Evolutionary conservation across 1,140 invertebrate genomes (phyloP).

Genomic region (Stegodyphus dumicola): DNA sequence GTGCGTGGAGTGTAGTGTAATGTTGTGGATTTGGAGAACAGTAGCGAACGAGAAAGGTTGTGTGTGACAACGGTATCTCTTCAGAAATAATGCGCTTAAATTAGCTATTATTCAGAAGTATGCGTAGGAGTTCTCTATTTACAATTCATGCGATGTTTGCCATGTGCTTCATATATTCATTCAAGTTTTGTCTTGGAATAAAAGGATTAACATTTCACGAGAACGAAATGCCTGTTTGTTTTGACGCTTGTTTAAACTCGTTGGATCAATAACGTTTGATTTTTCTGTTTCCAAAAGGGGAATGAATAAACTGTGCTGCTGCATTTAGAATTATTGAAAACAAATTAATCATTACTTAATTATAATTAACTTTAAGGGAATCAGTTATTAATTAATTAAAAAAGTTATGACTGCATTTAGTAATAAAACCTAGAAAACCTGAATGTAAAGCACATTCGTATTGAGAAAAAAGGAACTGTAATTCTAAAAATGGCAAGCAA

Average conservation of each 20-base stretch:
- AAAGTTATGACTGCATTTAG: neutral
- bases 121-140: neutral
- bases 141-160: neutral
- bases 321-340: slow-evolving; percentile 1
- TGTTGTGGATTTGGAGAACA: slow-evolving; percentile 15
- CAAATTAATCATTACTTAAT: neutral
- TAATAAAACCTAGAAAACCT: neutral
- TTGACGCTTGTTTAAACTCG: neutral
- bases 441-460: neutral
- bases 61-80: neutral
- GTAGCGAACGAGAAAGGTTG: slow-evolving; percentile 47
- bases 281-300: neutral
- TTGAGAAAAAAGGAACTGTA: neutral
- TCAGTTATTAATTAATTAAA: neutral
- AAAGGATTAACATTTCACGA: neutral
- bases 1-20: slow-evolving; percentile 9
- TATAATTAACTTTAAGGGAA: neutral
- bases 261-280: slow-evolving; percentile 4
- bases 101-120: neutral
- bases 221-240: neutral
- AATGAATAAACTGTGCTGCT: slow-evolving; percentile 4
- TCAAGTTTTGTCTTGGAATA: neutral
- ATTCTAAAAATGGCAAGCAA: slow-evolving; percentile 29
- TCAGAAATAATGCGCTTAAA: slow-evolving; percentile 40
- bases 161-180: neutral